Evolutionary conservation across 2,113 vertebrate species (phyloP), one percentile per base, ranked within the genome.

Genomic region (Andinoacara biseriatus): DNA sequence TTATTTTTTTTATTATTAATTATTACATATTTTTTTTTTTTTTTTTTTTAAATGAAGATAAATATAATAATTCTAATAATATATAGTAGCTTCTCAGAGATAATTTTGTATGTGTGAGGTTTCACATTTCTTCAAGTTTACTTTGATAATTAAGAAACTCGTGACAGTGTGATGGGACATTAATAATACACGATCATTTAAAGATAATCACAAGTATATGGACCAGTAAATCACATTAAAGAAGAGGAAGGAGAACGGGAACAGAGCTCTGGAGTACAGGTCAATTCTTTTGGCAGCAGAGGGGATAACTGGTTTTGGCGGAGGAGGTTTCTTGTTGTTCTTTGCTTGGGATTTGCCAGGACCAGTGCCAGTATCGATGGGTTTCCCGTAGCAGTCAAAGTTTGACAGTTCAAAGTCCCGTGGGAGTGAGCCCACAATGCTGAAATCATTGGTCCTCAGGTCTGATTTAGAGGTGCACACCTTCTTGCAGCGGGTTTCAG

Each of bases 181-280:
- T 6, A 18, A 67, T 43, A 67, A 76, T 38, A 49, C 83, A 95
- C 75, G 52, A 74, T 18, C 78, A 87, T 98, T 38, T 49, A 82
- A 95, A 80, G 52, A 63, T 20, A 84, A 89, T 99, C 97, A 99
- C 97, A 99, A 97, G 96, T 99, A 99, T 93, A 97, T 93, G 85
- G 98, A 99, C 98, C 98, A 99, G 88, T 99, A 99, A 93, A 99
- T 97, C 87, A 99, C 97, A 1, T 99, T 99, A 91, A 99, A 99
- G 95, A 99, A 99, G 93, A 99, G 96, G 94, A 99, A 99, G 91
- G 96, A 94, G 94, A 99, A 99, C n/a, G 98, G 98, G 91, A 99
- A 99, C 40, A 99, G 91, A 2, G 98, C 98, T 84, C 98, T 96
- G 18, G 98, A 94, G 65, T 99, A 99, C 80, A 99, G 97, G 93